Percentiles rank a stretch among this genome's conserved stretches.
Evolutionary conservation across 2,113 vertebrate species (phyloP).

Genomic region (Onychostoma macrolepis): DNA sequence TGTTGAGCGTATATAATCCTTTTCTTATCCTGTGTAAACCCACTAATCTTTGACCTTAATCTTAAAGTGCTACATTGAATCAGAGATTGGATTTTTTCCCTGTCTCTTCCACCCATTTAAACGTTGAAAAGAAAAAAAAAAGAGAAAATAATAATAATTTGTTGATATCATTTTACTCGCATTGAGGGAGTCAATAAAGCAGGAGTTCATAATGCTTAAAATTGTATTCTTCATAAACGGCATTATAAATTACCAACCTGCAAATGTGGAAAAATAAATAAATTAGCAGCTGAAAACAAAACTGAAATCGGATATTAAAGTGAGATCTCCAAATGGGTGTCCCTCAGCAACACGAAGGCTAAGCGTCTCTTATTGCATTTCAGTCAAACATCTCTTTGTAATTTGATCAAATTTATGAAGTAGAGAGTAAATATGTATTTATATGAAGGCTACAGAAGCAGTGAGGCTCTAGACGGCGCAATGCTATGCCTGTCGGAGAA

Average conservation of each 20-base stretch:
- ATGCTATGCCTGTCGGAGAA: conserved; percentile 65
- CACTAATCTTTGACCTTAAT: conserved; percentile 82
- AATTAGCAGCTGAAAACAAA: conserved; percentile 40
- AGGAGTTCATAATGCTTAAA: conserved; percentile 1
- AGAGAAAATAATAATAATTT: neutral
- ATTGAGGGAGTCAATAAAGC: conserved; percentile 11
- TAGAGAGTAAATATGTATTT: conserved; percentile 70
- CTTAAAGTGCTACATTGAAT: conserved; percentile 70
- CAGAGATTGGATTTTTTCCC: conserved; percentile 57
- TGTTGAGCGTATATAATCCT: conserved; percentile 77
- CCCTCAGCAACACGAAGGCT: conserved; percentile 68
- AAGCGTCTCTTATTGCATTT: conserved; percentile 81
- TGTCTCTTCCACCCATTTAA: conserved; percentile 10
- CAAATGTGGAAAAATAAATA: conserved; percentile 35
- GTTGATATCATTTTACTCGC: neutral
- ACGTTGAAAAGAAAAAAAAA: neutral
- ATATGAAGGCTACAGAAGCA: conserved; percentile 66
- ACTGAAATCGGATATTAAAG: conserved; percentile 72
- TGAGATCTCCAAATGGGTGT: conserved; percentile 77
- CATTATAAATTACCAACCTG: neutral
- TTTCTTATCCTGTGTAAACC: conserved; percentile 77
- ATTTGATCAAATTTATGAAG: conserved; percentile 79
- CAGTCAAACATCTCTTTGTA: conserved; percentile 74
- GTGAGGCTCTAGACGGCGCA: conserved; percentile 75
- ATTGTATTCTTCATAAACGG: conserved; percentile 1